These are phyloP conservation scores for Eonycteris spelaea DNA, from an alignment of 2,113 vertebrate genomes.

Conservation along the genomic window DNA sequence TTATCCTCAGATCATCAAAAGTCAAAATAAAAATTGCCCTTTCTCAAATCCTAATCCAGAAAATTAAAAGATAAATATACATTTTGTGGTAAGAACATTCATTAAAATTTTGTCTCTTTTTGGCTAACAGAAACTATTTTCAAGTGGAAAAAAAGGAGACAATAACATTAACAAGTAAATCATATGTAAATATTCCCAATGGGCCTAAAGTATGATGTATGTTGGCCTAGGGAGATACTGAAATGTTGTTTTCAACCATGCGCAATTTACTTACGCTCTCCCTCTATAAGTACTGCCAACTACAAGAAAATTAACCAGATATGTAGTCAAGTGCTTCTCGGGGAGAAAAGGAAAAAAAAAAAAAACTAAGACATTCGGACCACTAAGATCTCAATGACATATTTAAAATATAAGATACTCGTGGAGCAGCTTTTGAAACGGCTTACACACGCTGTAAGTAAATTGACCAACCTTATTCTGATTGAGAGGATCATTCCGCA, in stretches of 20 bases:
- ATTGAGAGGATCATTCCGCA: slow-evolving; percentile 88
- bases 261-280: not conserved
- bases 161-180: slow-evolving; percentile 15
- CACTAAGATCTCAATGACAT: not conserved
- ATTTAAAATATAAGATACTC: not conserved
- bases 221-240: not conserved
- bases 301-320: not conserved
- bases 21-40: slow-evolving; percentile 21
- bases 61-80: not conserved
- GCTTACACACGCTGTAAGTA: not conserved
- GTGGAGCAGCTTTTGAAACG: not conserved
- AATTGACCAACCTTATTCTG: slow-evolving; percentile 86
- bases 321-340: not conserved
- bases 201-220: not conserved
- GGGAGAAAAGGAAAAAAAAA: rapidly evolving
- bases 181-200: not conserved
- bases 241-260: not conserved
- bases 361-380: not conserved
- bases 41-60: slow-evolving; percentile 8
- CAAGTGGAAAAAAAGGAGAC: not conserved
- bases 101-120: slow-evolving; percentile 2
- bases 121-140: not conserved
- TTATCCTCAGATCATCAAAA: not conserved
- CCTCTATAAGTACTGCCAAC: not conserved
- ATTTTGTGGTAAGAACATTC: not conserved